phyloP scores from a whole-genome alignment of 1,140 invertebrate species.

The Octopus sinensis region DNA sequence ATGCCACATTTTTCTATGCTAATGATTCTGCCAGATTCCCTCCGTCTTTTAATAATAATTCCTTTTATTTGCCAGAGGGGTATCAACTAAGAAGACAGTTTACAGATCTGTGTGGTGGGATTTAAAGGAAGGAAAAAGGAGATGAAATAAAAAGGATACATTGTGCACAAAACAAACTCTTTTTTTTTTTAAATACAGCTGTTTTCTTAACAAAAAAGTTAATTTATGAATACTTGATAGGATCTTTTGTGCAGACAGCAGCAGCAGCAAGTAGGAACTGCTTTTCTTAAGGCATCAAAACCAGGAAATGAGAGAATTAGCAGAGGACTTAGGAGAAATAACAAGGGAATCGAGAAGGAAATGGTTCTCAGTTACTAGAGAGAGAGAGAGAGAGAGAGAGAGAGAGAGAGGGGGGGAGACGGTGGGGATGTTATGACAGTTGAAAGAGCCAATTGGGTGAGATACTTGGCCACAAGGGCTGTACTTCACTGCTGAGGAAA shows the following conservation, averaged over 20 bases:
- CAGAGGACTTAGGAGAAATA: neutral
- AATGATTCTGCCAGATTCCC: no score
- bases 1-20: no score
- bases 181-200: neutral
- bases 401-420: neutral
- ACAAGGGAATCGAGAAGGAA: neutral
- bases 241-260: neutral
- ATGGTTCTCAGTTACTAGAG: neutral
- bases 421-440: neutral
- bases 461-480: no score
- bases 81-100: no score
- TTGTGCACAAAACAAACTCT: neutral
- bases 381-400: conserved; percentile 32
- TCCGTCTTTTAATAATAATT: no score
- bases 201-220: neutral
- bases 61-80: no score
- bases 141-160: neutral
- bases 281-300: no score
- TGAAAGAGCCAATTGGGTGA: no score
- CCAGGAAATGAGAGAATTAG: neutral
- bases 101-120: no score
- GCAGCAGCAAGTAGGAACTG: neutral
- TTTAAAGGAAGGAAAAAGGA: neutral
- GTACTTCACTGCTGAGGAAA: neutral
- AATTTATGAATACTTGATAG: neutral